These are phyloP conservation scores for Aphaenogaster ashmeadi DNA, from an alignment of 1,140 invertebrate genomes.

Conservation along the genomic window DNA sequence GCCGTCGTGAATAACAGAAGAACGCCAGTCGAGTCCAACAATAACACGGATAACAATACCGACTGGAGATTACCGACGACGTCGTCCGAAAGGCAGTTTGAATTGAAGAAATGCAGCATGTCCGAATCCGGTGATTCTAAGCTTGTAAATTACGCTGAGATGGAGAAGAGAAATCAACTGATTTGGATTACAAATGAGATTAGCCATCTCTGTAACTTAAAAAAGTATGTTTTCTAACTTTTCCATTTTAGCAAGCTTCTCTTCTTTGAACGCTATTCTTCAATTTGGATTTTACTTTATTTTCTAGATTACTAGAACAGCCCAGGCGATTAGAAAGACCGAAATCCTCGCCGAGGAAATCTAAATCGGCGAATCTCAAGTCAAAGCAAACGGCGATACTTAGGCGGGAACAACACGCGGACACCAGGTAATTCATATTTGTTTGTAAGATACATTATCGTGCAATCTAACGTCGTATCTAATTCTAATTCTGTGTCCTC, in stretches of 20 bases:
- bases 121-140: slow-evolving; percentile 81
- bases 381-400: slow-evolving; percentile 53
- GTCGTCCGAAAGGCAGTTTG: slow-evolving; percentile 80
- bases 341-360: slow-evolving; percentile 77
- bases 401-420: slow-evolving; percentile 41
- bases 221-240: slow-evolving; percentile 79
- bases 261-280: background rate
- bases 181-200: slow-evolving; percentile 88
- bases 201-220: slow-evolving; percentile 86
- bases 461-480: background rate
- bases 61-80: slow-evolving; percentile 83
- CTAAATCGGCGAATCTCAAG: slow-evolving; percentile 68
- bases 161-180: slow-evolving; percentile 87
- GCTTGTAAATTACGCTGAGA: slow-evolving; percentile 84
- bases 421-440: slow-evolving; percentile 26
- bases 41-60: slow-evolving; percentile 65
- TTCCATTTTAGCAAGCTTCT: slow-evolving; percentile 14
- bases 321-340: slow-evolving; percentile 77
- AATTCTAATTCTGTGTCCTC: slow-evolving; percentile 3
- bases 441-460: background rate
- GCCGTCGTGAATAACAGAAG: slow-evolving; percentile 73
- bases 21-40: slow-evolving; percentile 69
- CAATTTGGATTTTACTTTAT: background rate
- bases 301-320: slow-evolving; percentile 81
- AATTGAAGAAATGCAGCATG: slow-evolving; percentile 76